Evolutionary conservation across 2,113 vertebrate species (phyloP).

Genomic region (Onychorhynchus coronatus): DNA sequence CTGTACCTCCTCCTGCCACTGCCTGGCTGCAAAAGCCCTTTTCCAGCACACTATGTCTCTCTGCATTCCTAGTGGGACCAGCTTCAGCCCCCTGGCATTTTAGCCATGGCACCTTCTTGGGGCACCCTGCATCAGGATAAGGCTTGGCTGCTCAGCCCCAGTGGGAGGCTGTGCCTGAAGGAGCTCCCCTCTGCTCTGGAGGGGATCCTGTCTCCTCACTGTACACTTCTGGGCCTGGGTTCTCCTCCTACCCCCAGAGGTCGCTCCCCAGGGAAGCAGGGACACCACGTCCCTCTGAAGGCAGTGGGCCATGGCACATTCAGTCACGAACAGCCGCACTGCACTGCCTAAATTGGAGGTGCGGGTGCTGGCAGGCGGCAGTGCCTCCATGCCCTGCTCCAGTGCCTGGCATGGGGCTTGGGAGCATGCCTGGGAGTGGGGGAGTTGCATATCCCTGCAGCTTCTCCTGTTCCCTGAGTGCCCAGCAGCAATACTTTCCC

Average conservation of each 20-base stretch:
- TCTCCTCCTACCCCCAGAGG: not conserved
- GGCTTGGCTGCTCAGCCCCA: not conserved
- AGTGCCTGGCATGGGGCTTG: accelerated
- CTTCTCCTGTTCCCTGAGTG: not conserved
- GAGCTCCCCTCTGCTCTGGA: not conserved
- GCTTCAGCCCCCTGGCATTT: not conserved
- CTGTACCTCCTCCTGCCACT: not conserved
- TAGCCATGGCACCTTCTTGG: accelerated
- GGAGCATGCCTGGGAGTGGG: not conserved
- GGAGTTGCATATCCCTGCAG: accelerated
- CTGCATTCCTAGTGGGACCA: not conserved
- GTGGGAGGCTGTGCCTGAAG: accelerated
- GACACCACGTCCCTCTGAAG: not conserved
- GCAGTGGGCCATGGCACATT: not conserved
- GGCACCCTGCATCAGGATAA: not conserved
- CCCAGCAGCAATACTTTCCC: not conserved
- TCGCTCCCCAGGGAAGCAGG: not conserved
- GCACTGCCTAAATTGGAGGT: not conserved
- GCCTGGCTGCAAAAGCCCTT: not conserved
- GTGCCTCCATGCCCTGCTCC: not conserved
- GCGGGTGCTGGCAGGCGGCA: accelerated
- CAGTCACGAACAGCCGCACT: not conserved
- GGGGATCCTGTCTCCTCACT: not conserved
- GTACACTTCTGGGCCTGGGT: not conserved
- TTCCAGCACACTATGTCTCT: accelerated